A percentile compares a stretch with the other conserved stretches of the same genome.
These are phyloP conservation scores for Caenorhabditis wallacei DNA, from an alignment of 2,888 invertebrate genomes.

Conservation along the genomic window DNA sequence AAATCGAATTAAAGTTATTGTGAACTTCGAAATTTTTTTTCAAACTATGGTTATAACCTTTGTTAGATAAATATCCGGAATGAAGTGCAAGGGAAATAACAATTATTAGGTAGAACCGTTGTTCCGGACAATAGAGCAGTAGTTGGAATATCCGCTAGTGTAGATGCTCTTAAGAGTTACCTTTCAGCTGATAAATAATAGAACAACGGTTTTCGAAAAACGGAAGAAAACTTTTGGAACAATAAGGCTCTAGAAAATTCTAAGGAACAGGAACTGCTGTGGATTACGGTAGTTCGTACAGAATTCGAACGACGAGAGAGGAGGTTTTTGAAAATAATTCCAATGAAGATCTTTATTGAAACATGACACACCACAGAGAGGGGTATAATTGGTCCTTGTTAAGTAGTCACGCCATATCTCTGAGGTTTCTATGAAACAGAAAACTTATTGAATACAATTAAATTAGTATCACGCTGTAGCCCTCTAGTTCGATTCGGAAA, in stretches of 20 bases:
- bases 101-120: constrained; percentile 18
- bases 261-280: background rate
- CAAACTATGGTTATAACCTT: background rate
- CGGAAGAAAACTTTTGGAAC: background rate
- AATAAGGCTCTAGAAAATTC: background rate
- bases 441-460: too few species aligned
- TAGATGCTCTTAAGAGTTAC: background rate
- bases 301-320: too few species aligned
- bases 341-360: too few species aligned
- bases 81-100: constrained; percentile 32
- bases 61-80: constrained; percentile 14
- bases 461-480: too few species aligned
- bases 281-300: constrained; percentile 12
- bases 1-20: background rate
- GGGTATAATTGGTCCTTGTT: too few species aligned
- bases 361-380: too few species aligned
- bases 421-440: background rate
- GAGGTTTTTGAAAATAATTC: too few species aligned
- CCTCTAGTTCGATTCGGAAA: background rate
- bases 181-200: constrained; percentile 13
- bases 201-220: constrained; percentile 5
- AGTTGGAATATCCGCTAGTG: constrained; percentile 24
- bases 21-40: constrained; percentile 8
- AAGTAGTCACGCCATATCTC: too few species aligned
- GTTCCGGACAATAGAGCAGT: constrained; percentile 31